Conservation (phyloP, 64 coral and sea anemone genomes). For the Pocillopora damicornis region DNA sequence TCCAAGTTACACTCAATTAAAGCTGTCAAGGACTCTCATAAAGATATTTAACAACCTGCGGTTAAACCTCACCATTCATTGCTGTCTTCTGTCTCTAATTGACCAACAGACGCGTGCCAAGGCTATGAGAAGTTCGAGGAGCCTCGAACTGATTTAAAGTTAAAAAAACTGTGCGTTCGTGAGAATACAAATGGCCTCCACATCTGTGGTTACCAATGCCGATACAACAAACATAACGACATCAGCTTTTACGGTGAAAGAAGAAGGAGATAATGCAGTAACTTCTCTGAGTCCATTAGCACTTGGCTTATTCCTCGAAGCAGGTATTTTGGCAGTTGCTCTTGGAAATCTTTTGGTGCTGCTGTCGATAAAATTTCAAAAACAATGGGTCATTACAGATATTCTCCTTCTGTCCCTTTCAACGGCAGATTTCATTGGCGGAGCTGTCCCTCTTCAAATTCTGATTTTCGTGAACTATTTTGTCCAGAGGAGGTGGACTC, state of each 20-base stretch:
- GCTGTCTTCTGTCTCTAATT: not conserved
- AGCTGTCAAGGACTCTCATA: not conserved
- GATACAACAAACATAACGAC: not conserved
- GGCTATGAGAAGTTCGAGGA: not conserved
- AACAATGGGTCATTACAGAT: constrained; percentile 72
- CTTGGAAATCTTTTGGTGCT: constrained; percentile 79
- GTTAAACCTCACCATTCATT: not conserved
- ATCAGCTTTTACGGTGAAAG: not conserved
- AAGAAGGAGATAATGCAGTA: not conserved
- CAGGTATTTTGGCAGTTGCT: constrained; percentile 36
- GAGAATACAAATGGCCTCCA: constrained; percentile 1
- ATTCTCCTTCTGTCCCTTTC: constrained; percentile 77
- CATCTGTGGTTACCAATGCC: not conserved
- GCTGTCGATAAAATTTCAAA: constrained; percentile 63
- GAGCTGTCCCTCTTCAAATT: constrained; percentile 68
- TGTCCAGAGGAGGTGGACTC: constrained; percentile 45
- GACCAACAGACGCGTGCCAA: not conserved
- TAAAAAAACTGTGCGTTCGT: not conserved
- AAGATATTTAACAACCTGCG: not conserved
- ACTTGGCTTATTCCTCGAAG: constrained; percentile 65
- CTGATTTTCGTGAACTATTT: constrained; percentile 92
- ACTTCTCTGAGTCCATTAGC: constrained; percentile 22
- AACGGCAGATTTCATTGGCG: constrained; percentile 79
- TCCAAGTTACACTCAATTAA: not conserved
- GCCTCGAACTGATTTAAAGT: not conserved